Percentiles rank a stretch among this genome's conserved stretches.
phyloP scores from a whole-genome alignment of 2,888 invertebrate genomes.

The Drosophila mimetica region DNA sequence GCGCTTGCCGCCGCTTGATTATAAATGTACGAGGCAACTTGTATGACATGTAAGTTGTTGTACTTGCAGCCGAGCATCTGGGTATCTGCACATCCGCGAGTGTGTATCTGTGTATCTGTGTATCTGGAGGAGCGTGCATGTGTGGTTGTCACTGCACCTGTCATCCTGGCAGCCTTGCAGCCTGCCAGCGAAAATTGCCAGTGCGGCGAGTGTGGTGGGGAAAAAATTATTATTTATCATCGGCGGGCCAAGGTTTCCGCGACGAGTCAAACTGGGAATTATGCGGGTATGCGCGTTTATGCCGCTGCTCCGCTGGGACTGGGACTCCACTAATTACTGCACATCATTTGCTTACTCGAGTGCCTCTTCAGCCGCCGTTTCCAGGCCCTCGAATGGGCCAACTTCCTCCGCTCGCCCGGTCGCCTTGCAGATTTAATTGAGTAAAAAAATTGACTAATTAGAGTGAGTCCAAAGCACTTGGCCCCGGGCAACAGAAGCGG shows the following conservation, averaged over 20 bases:
- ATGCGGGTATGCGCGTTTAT: conserved; percentile 12
- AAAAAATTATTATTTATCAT: conserved; percentile 77
- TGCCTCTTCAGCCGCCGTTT: conserved; percentile 52
- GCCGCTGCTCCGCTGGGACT: conserved; percentile 27
- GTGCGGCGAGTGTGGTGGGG: conserved; percentile 39
- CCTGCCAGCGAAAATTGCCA: conserved; percentile 56
- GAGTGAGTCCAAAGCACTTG: conserved; percentile 76
- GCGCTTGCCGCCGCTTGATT: conserved; percentile 70
- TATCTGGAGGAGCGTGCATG: conserved; percentile 39
- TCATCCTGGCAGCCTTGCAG: conserved; percentile 67
- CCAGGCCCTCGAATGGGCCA: conserved; percentile 20
- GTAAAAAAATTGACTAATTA: conserved; percentile 79
- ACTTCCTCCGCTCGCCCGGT: conserved; percentile 10
- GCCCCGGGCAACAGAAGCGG: conserved; percentile 64
- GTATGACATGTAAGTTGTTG: conserved; percentile 72
- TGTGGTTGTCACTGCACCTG: conserved; percentile 76
- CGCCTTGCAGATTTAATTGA: conserved; percentile 74
- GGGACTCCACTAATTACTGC: conserved; percentile 74
- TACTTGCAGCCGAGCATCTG: conserved; percentile 27
- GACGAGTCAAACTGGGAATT: conserved; percentile 48
- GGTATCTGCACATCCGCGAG: neutral
- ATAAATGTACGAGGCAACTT: conserved; percentile 69
- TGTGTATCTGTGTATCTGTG: conserved; percentile 13
- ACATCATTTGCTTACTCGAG: conserved; percentile 80
- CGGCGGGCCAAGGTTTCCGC: conserved; percentile 42